Conservation (phyloP, 2,113 vertebrate species). For the Oncorhynchus masou region DNA sequence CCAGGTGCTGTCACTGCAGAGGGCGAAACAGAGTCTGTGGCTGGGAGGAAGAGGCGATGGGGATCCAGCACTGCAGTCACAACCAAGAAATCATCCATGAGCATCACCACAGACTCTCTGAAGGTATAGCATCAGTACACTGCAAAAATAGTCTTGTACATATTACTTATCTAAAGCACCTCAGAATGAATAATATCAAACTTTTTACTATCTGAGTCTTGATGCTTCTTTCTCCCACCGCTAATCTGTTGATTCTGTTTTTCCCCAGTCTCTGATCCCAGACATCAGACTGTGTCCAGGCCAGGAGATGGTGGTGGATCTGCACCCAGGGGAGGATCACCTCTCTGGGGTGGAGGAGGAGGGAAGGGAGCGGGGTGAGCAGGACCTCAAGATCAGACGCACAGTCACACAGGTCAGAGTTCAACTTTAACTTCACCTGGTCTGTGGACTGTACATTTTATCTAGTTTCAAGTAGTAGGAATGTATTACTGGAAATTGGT, state of each 20-base stretch:
- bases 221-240: background rate
- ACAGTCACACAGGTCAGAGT: slow-evolving; percentile 85
- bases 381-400: slow-evolving; percentile 86
- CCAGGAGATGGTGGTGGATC: slow-evolving; percentile 84
- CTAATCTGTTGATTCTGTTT: background rate
- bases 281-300: slow-evolving; percentile 60
- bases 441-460: background rate
- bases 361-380: slow-evolving; percentile 71
- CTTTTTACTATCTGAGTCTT: too few relatives aligned
- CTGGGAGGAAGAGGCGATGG: slow-evolving; percentile 86
- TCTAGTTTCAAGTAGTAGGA: background rate
- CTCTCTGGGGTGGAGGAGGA: slow-evolving; percentile 82
- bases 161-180: too few relatives aligned
- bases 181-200: too few relatives aligned
- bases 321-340: slow-evolving; percentile 83
- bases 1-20: slow-evolving; percentile 57
- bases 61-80: slow-evolving; percentile 85
- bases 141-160: too few relatives aligned
- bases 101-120: slow-evolving; percentile 90
- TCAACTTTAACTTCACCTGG: background rate
- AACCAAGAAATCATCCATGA: slow-evolving; percentile 89
- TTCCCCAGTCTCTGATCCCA: slow-evolving; percentile 83
- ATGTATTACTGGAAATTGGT: too few relatives aligned
- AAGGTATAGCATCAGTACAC: slow-evolving; percentile 71
- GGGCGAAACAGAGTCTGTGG: slow-evolving; percentile 72